Percentiles rank a stretch among this genome's conserved stretches.
Conservation (phyloP, 2,113 vertebrate species). For the Semnornis frantzii region DNA sequence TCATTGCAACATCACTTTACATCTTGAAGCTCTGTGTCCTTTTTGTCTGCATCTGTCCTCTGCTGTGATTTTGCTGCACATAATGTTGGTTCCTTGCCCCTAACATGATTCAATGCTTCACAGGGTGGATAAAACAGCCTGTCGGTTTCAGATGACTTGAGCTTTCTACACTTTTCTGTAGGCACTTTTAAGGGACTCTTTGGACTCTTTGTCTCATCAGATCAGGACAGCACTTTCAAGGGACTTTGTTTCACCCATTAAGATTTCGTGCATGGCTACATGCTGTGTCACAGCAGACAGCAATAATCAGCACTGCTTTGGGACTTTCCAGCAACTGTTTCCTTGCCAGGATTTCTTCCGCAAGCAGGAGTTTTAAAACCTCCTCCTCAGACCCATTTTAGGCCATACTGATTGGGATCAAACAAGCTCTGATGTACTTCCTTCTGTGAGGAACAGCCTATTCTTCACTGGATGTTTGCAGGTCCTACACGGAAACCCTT, state of each 20-base stretch:
- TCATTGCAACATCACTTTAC: not conserved
- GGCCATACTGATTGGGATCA: not conserved
- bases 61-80: not conserved
- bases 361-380: not conserved
- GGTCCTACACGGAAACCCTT: not conserved
- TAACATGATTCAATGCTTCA: not conserved
- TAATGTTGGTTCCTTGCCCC: not conserved
- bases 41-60: not conserved
- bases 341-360: not conserved
- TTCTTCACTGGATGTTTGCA: not conserved
- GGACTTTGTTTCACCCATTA: not conserved
- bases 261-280: not conserved
- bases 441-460: not conserved
- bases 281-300: not conserved
- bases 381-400: not conserved
- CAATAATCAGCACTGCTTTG: not conserved
- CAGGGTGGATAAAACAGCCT: not conserved
- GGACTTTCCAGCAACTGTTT: not conserved
- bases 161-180: not conserved
- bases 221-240: not conserved
- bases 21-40: not conserved
- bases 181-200: not conserved
- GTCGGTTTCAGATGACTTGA: not conserved
- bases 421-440: rapidly evolving
- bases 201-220: not conserved